Conservation (phyloP, 2,113 vertebrate species). For the Plecotus auritus region DNA sequence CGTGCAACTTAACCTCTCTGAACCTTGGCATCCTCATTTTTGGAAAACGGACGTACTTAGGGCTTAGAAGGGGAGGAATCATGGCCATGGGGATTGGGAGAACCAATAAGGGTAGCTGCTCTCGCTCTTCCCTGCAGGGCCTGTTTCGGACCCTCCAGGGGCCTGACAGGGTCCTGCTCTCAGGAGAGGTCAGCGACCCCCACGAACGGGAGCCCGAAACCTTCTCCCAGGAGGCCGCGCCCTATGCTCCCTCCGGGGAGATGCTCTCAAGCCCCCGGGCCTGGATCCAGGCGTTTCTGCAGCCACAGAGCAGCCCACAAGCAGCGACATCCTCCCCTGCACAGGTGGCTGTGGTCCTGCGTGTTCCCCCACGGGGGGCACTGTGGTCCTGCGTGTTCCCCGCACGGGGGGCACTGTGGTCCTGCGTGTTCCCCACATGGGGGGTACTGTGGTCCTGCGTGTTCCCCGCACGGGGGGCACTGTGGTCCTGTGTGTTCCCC, state of each 20-base stretch:
- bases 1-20: not conserved
- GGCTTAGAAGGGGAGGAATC: not conserved
- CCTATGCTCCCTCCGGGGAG: not conserved
- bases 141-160: not conserved
- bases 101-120: accelerated
- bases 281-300: not conserved
- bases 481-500: too few species aligned
- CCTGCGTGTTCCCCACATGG: too few species aligned
- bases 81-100: not conserved
- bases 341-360: too few species aligned
- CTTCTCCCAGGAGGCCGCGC: too few species aligned
- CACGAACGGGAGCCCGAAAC: not conserved
- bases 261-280: not conserved
- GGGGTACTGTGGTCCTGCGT: too few species aligned
- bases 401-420: too few species aligned
- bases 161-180: not conserved
- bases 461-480: too few species aligned
- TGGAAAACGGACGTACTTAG: not conserved
- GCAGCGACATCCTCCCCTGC: not conserved
- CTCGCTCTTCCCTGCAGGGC: not conserved
- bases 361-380: too few species aligned
- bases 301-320: too few species aligned
- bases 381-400: too few species aligned
- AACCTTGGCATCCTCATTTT: not conserved
- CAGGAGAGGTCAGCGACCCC: not conserved